Base-by-base conservation (phyloP, 23 tunicate species). In the Ciona savignyi region DNA sequence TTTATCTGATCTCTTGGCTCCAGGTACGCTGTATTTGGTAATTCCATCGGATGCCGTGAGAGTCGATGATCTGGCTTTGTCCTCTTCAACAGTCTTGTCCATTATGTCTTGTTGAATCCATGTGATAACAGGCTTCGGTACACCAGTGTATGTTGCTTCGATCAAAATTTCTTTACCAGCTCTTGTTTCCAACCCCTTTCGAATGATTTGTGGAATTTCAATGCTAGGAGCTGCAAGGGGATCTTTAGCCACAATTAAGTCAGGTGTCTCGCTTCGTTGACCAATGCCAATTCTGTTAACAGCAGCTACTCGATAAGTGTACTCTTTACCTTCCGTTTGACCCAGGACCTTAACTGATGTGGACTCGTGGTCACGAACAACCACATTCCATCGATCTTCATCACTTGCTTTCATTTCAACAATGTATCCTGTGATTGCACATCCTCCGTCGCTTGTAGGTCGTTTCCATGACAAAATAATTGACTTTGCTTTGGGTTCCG, bases 371-470 rank as follows among this genome's bases (percentile, higher is more conserved):
- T 71, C 33, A 21, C 74, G 76, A 2, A 78, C 62, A 2, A 76
- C 86, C 3, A 33, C 79, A 30, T 68, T 80, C 95, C 95, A 87
- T 29, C 76, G 66, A 2, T 79, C 83, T 1, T 79, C 48, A 20
- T 78, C 85, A 35, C 73, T 84, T 30, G 77, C 84, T 35, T 66
- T 84, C 78, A 74, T 81, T 74, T 93, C 95, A 42, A 93, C 83
- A 26, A 51, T 31, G 73, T 93, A 93, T 3, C 98, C 88, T 25
- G 81, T 86, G 20, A 93, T 78, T 28, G 70, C 73, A 34, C 93
- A 74, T 19, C 98, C 98, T 24, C 98, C 98, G 65, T 86, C 88
- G n/a, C 66, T 30, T 20, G 70, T 85, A 1, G 98, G 98, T 19
- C 75, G 60, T 34, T 74, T 86, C 98, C 98, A 93, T 4, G 81